phyloP scores from a whole-genome alignment of 1,140 invertebrate species.

The Liolophura sinensis region DNA sequence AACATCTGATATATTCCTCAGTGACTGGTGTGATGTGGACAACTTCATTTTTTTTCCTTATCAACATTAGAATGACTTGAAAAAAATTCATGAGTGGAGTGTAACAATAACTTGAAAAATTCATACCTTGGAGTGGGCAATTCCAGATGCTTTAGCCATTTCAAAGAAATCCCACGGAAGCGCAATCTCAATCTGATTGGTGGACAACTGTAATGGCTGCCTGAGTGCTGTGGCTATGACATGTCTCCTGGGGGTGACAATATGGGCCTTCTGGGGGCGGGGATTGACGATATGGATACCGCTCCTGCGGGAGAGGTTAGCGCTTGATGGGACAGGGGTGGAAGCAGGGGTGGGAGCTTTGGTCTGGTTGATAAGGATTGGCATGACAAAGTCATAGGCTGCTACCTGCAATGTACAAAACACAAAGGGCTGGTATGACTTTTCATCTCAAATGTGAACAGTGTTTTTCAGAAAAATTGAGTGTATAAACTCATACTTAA shows the following conservation, averaged over 20 bases:
- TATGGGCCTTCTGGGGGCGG: constrained; percentile 37
- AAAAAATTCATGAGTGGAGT: too few relatives aligned
- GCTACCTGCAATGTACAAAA: constrained; percentile 46
- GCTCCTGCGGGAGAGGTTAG: constrained; percentile 47
- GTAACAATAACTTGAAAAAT: too few relatives aligned
- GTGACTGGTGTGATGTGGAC: too few relatives aligned
- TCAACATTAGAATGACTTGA: too few relatives aligned
- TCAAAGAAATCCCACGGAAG: constrained; percentile 41
- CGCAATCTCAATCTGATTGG: constrained; percentile 43
- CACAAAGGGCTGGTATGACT: neutral
- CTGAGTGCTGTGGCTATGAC: constrained; percentile 54
- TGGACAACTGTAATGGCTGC: constrained; percentile 47
- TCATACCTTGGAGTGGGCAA: constrained; percentile 37
- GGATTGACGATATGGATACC: constrained; percentile 53
- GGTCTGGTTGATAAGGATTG: constrained; percentile 50
- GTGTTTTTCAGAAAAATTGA: too few relatives aligned
- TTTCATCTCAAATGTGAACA: neutral
- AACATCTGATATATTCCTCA: too few relatives aligned
- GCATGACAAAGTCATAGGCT: constrained; percentile 57
- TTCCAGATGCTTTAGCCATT: constrained; percentile 25
- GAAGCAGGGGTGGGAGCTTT: constrained; percentile 43
- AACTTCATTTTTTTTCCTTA: neutral
- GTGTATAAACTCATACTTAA: too few relatives aligned
- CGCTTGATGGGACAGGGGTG: constrained; percentile 45
- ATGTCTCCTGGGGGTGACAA: constrained; percentile 48